Base-by-base conservation (phyloP, 2,113 vertebrate genomes). In the Seriola dumerili region DNA sequence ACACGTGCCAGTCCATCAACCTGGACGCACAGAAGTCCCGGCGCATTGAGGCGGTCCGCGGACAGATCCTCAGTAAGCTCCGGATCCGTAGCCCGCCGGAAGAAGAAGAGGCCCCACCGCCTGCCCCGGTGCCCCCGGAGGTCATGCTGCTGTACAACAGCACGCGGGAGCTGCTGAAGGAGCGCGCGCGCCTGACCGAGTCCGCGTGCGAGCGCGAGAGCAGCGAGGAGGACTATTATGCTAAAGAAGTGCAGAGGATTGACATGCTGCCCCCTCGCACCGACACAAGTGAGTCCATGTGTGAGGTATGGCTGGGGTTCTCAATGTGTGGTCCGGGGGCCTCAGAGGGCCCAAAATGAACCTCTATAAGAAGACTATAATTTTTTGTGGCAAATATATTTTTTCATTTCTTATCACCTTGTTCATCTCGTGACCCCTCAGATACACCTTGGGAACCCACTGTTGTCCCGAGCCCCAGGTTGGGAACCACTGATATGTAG, bases 131-230 rank as follows among this genome's bases (percentile, higher is more conserved):
- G 14, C 96, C 98, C 42, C 93, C 95, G 81, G 98, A 99, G 95
- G 97, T 99, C 92, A 96, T 99, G 81, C 94, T 99, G 83, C 97
- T 99, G 82, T 99, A 99, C 94, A 99, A 99, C 96, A 99, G 98
- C 93, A 99, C 98, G 61, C 94, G 97, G 86, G 98, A 99, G 95
- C 95, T 99, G 96, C 95, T 98, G 79, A 97, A 97, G 92, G 97
- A 99, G 94, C 97, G 97, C 73, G 94, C 88, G 69, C 94, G 92
- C 4, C 81, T 85, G 29, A 92, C 90, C 4, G 96, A 94, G 81
- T 91, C 91, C 69, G 94, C 97, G 90, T 99, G 98, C 87, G 98
- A 99, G 70, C 96, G 97, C 52, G 98, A 99, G 93, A 96, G 97
- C 89, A 99, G 97, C 89, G 98, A 99, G 65, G 98, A 99, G 94